Conservation (phyloP, 2,888 invertebrate genomes). For the Mesoligia furuncula region DNA sequence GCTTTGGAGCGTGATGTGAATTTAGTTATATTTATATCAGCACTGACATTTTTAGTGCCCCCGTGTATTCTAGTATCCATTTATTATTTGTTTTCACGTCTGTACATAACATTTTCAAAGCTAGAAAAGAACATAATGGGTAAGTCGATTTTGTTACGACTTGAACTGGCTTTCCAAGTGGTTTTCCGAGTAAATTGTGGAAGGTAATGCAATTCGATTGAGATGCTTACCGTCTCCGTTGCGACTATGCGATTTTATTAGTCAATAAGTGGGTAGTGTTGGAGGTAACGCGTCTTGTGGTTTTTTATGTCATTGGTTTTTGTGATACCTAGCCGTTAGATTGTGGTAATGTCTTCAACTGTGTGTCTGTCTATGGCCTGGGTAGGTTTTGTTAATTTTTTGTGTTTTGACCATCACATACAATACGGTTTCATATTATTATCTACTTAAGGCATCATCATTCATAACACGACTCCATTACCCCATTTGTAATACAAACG, state of each 20-base stretch:
- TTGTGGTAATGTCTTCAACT: background rate
- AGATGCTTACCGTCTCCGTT: background rate
- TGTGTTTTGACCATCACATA: background rate
- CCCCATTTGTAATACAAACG: background rate
- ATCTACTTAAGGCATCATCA: background rate
- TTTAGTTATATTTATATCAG: slow-evolving; percentile 44
- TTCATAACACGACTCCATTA: background rate
- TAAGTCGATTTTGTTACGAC: slow-evolving; percentile 17
- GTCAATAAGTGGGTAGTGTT: background rate
- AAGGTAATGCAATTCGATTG: slow-evolving; percentile 17
- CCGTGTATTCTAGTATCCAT: slow-evolving; percentile 17
- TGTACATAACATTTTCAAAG: slow-evolving; percentile 9
- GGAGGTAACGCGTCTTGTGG: background rate
- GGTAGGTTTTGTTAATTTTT: background rate
- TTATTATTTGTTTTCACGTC: slow-evolving; percentile 19
- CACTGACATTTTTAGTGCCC: slow-evolving; percentile 26
- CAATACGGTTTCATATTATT: background rate
- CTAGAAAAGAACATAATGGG: background rate
- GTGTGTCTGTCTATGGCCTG: no score
- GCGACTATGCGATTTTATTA: background rate
- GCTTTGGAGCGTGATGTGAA: slow-evolving; percentile 16
- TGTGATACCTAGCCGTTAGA: background rate
- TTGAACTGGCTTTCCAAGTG: slow-evolving; percentile 13
- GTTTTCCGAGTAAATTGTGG: slow-evolving; percentile 5
- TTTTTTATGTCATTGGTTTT: background rate